Percentiles rank a stretch among this genome's conserved stretches.
Evolutionary conservation across 2,888 invertebrate genomes (phyloP).

Genomic region (Drosophila nr. medialis): DNA sequence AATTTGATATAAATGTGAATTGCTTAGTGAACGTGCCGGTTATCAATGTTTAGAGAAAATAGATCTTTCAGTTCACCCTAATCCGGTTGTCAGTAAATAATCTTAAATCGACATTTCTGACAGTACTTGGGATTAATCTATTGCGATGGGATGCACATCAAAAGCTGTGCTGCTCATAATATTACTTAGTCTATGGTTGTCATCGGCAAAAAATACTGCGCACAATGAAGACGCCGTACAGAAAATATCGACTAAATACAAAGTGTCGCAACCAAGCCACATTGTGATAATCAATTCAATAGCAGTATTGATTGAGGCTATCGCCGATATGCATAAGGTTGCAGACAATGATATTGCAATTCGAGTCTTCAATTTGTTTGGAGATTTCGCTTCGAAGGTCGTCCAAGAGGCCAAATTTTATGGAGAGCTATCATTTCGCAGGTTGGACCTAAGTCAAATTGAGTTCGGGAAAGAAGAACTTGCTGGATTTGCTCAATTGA

Average conservation of each 20-base stretch:
- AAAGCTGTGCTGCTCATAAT: slow-evolving; percentile 31
- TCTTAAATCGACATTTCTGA: slow-evolving; percentile 20
- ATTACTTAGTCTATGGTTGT: slow-evolving; percentile 19
- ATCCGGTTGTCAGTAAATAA: slow-evolving; percentile 7
- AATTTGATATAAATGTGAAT: background rate
- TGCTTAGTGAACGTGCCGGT: background rate
- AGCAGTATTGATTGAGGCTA: slow-evolving; percentile 4
- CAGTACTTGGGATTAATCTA: slow-evolving; percentile 46
- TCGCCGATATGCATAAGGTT: slow-evolving; percentile 5
- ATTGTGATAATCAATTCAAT: slow-evolving; percentile 27
- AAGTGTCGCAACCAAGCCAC: slow-evolving; percentile 1
- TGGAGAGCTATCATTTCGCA: slow-evolving; percentile 48
- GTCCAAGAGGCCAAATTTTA: slow-evolving; percentile 45
- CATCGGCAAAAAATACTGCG: slow-evolving; percentile 19
- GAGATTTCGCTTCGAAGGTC: slow-evolving; percentile 49
- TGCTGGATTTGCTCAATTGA: slow-evolving; percentile 46
- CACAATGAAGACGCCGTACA: background rate
- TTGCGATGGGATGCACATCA: slow-evolving; percentile 41
- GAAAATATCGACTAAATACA: background rate
- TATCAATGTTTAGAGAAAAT: background rate
- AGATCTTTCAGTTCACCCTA: slow-evolving; percentile 25
- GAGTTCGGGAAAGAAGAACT: slow-evolving; percentile 52
- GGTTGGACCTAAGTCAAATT: slow-evolving; percentile 46
- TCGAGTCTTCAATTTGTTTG: slow-evolving; percentile 48
- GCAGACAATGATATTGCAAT: slow-evolving; percentile 39